A percentile compares a stretch with the other conserved stretches of the same genome.
Conservation (phyloP, 2,888 invertebrate species). For the Acheta domesticus region DNA sequence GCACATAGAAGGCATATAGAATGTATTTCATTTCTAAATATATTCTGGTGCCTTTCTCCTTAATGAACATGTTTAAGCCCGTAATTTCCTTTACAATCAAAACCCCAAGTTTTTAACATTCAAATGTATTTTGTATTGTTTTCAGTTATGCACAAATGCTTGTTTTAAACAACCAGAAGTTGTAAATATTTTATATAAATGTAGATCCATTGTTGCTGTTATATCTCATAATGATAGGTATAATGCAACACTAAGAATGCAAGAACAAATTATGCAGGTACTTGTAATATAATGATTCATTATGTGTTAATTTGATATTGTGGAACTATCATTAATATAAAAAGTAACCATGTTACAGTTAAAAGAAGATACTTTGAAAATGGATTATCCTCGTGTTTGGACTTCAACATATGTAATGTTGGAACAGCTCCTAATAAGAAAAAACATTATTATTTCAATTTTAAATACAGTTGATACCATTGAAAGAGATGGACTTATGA, state of each 20-base stretch:
- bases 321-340: not conserved
- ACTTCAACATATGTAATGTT: slow-evolving; percentile 51
- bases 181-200: slow-evolving; percentile 46
- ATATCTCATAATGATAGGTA: slow-evolving; percentile 45
- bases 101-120: too few species aligned
- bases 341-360: slow-evolving; percentile 28
- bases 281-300: not conserved
- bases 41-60: too few species aligned
- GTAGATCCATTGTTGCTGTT: slow-evolving; percentile 47
- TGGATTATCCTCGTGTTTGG: slow-evolving; percentile 49
- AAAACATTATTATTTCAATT: slow-evolving; percentile 45
- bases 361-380: slow-evolving; percentile 35
- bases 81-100: too few species aligned
- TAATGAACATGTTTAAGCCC: too few species aligned
- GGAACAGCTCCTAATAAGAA: slow-evolving; percentile 47
- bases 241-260: slow-evolving; percentile 44
- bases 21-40: too few species aligned
- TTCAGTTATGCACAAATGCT: slow-evolving; percentile 38
- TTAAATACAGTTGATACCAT: slow-evolving; percentile 44
- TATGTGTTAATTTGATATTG: not conserved
- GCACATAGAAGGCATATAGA: too few species aligned
- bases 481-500: slow-evolving; percentile 44
- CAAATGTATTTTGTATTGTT: not conserved
- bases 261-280: slow-evolving; percentile 44
- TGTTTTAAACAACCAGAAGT: slow-evolving; percentile 48